phyloP scores from a whole-genome alignment of 2,113 vertebrate genomes.

The Rhadina sibilatrix region DNA sequence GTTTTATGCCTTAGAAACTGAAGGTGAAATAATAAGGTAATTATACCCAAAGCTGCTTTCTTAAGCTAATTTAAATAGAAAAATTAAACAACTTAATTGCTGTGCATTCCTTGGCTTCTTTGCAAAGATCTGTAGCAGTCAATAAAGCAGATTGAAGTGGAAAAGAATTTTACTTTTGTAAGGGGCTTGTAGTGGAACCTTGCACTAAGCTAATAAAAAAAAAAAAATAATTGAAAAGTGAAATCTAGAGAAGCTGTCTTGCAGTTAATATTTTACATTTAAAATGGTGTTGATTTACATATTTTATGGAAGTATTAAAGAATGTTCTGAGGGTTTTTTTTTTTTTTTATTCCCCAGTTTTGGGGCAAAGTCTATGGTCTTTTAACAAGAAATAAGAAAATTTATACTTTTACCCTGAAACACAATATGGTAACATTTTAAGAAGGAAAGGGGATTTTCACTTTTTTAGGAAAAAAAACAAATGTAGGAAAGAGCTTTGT shows the following conservation, averaged over 20 bases:
- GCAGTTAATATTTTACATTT: not conserved
- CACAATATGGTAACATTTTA: not conserved
- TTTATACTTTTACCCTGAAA: not conserved
- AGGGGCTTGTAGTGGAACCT: not conserved
- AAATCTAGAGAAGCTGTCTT: not conserved
- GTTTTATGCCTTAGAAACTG: not conserved
- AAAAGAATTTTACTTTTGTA: not conserved
- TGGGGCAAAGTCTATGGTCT: not conserved
- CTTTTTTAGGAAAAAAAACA: not conserved
- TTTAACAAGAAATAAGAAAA: not conserved
- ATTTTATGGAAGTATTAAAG: not conserved
- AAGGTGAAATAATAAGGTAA: not conserved
- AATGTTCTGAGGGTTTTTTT: not conserved
- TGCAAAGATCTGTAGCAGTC: not conserved
- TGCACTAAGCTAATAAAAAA: not conserved
- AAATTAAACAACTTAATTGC: not conserved
- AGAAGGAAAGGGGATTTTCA: not conserved
- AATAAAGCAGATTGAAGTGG: not conserved
- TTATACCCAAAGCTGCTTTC: not conserved
- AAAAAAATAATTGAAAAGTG: not conserved
- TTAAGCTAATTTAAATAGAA: not conserved
- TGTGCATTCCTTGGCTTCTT: not conserved
- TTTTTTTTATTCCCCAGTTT: not conserved
- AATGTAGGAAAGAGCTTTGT: not conserved
- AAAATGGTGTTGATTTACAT: not conserved